Percentiles rank a stretch among this genome's conserved stretches.
Evolutionary conservation across 2,888 invertebrate species (phyloP).

Genomic region (Ophion slaviceki): DNA sequence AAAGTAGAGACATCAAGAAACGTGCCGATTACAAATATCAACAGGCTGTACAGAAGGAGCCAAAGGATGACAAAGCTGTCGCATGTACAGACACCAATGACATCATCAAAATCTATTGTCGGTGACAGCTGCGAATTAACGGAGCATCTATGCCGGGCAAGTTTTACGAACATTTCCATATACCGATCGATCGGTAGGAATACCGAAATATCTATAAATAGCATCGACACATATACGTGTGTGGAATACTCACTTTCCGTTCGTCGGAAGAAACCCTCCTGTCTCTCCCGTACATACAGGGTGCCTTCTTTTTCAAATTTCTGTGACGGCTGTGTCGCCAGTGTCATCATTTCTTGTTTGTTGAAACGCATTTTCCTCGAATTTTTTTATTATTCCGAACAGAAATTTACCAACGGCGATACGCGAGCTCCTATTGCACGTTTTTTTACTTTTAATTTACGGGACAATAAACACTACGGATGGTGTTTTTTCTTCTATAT

Average conservation of each 20-base stretch:
- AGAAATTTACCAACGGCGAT: neutral
- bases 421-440: neutral
- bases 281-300: constrained; percentile 93
- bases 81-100: neutral
- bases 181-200: constrained; percentile 10
- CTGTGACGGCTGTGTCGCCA: constrained; percentile 94
- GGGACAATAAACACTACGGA: neutral
- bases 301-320: constrained; percentile 97
- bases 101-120: neutral
- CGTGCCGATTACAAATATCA: neutral
- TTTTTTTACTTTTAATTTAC: neutral
- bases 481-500: constrained; percentile 1
- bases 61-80: neutral
- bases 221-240: constrained; percentile 2
- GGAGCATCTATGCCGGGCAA: constrained; percentile 9
- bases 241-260: constrained; percentile 91
- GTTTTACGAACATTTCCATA: constrained; percentile 14
- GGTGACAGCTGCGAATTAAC: neutral
- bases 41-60: neutral
- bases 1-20: neutral
- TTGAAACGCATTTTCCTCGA: constrained; percentile 91
- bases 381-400: constrained; percentile 27
- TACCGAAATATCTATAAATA: neutral
- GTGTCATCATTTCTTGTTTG: constrained; percentile 92
- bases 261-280: constrained; percentile 96